phyloP scores from a whole-genome alignment of 2,797 vertebrate genomes.

The Bovichtus diacanthus region DNA sequence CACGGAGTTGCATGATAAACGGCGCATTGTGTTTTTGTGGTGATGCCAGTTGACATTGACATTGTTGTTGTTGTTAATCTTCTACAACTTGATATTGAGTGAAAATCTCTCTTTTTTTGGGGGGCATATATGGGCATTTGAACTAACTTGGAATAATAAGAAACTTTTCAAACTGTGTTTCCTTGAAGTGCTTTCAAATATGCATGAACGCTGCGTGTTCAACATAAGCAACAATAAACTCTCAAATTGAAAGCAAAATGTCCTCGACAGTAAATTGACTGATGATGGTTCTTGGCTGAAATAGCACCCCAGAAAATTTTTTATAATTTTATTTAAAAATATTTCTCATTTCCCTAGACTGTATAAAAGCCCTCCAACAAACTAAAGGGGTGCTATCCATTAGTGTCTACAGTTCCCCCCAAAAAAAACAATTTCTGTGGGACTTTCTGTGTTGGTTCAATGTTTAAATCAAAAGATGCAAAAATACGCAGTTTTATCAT shows the following conservation, averaged over 20 bases:
- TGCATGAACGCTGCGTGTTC: constrained; percentile 24
- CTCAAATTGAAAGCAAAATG: background rate
- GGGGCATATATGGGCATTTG: too few relatives aligned
- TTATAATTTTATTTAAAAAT: constrained; percentile 8
- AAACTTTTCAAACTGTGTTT: constrained; percentile 19
- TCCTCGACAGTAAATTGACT: constrained; percentile 1
- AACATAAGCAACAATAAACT: constrained; percentile 5
- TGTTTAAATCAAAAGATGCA: background rate
- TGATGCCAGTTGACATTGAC: background rate
- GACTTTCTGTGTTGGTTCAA: background rate
- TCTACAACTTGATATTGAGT: background rate
- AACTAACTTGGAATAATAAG: too few relatives aligned
- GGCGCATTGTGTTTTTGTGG: background rate
- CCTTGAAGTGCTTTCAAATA: constrained; percentile 16
- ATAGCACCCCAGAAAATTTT: constrained; percentile 13
- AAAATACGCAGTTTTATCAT: background rate
- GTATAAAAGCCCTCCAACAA: constrained; percentile 23
- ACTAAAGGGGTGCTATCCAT: background rate
- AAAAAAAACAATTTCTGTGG: background rate
- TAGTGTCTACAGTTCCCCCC: too few relatives aligned
- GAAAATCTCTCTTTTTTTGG: background rate
- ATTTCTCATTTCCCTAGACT: constrained; percentile 10
- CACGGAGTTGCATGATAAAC: background rate
- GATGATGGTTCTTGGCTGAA: constrained; percentile 17
- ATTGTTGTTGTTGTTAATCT: constrained; percentile 4